Conservation (phyloP, 37 sponge, comb jelly and placozoan genomes). For the Corticium candelabrum region DNA sequence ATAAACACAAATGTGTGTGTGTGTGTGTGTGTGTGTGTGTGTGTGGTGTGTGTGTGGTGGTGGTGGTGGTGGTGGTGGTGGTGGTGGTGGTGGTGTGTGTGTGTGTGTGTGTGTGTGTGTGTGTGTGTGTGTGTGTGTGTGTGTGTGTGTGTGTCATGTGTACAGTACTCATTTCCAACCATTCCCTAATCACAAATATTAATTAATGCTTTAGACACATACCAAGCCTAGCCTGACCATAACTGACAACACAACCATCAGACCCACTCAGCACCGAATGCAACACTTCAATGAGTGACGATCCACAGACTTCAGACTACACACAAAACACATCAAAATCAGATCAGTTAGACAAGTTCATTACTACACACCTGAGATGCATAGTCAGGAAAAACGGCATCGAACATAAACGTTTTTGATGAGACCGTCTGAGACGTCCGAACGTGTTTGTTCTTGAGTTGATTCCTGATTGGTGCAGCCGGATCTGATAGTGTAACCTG, state of each 20-base stretch:
- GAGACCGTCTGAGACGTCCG: neutral
- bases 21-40: too few relatives aligned
- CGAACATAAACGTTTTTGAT: neutral
- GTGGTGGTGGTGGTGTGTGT: conserved; percentile 38
- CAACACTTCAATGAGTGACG: neutral
- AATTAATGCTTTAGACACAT: too few relatives aligned
- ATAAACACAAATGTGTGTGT: too few relatives aligned
- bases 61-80: too few relatives aligned
- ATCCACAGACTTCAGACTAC: neutral
- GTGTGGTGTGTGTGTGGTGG: too few relatives aligned
- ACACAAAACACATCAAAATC: too few relatives aligned
- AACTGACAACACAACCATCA: neutral
- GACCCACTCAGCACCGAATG: neutral
- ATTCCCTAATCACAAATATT: too few relatives aligned
- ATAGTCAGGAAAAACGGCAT: neutral
- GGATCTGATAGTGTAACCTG: neutral
- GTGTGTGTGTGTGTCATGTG: neutral
- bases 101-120: conserved; percentile 5
- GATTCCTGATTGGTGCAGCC: neutral
- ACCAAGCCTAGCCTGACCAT: neutral
- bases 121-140: conserved; percentile 5
- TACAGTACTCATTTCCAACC: too few relatives aligned
- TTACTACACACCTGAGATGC: neutral
- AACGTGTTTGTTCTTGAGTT: neutral
- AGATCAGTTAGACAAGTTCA: too few relatives aligned